Evolutionary conservation across 2,113 vertebrate genomes (phyloP).

Genomic region (Brienomyrus brachyistius): DNA sequence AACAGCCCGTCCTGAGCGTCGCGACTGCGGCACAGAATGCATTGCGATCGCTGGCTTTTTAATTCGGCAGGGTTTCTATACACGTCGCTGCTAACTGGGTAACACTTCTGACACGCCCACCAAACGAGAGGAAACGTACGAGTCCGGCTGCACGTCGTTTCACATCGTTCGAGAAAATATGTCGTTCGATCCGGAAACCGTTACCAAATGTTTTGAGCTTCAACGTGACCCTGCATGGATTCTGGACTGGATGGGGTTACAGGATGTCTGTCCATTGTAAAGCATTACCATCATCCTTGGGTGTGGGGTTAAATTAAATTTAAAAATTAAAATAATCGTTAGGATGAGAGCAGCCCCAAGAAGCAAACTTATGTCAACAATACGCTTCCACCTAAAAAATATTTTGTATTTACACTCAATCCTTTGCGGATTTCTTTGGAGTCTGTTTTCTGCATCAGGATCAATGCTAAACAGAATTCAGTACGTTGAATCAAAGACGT

Average conservation of each 20-base stretch:
- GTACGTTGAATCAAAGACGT: neutral
- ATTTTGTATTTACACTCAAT: neutral
- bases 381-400: neutral
- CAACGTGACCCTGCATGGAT: neutral
- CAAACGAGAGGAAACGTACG: neutral
- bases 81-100: neutral
- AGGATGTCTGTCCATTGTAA: neutral
- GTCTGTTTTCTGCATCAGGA: neutral
- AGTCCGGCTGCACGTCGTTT: neutral
- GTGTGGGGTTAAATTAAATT: neutral
- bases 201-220: neutral
- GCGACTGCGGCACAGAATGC: no score
- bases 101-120: neutral
- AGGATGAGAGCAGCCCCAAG: neutral
- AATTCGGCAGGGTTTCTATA: neutral
- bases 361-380: neutral
- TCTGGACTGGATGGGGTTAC: neutral
- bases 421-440: neutral
- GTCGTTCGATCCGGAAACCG: neutral
- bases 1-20: no score
- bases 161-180: neutral
- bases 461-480: neutral
- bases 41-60: neutral
- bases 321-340: neutral
- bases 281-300: neutral